Conservation (phyloP, 2,797 vertebrate species). For the Spheniscus humboldti region DNA sequence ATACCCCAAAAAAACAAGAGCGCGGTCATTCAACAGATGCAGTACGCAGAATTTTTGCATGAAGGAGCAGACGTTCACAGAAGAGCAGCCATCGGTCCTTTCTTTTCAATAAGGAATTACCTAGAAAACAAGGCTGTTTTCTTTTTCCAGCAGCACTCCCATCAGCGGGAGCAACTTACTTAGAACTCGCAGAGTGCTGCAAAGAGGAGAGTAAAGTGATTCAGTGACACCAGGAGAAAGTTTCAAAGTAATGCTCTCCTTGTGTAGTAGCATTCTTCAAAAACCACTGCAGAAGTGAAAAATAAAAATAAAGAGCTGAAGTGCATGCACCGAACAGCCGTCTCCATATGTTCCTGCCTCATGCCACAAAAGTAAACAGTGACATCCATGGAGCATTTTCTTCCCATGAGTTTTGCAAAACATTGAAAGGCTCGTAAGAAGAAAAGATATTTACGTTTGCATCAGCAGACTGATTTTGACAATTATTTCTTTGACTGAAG, state of each 20-base stretch:
- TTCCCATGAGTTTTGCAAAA: not conserved
- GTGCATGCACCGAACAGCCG: not conserved
- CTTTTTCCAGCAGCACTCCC: not conserved
- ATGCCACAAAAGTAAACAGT: not conserved
- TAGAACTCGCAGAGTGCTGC: not conserved
- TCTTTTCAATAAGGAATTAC: not conserved
- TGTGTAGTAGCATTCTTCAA: not conserved
- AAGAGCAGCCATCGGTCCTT: not conserved
- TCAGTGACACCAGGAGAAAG: not conserved
- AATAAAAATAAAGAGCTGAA: not conserved
- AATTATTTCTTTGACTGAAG: not conserved
- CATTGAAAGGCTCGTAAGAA: not conserved
- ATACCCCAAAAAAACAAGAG: not conserved
- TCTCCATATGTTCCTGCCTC: not conserved
- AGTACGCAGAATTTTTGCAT: not conserved
- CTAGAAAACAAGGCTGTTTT: not conserved
- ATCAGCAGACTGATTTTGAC: not conserved
- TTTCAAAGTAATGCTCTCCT: not conserved
- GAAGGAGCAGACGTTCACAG: not conserved
- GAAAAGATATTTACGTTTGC: not conserved
- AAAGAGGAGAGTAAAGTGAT: not conserved
- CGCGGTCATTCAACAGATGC: not conserved
- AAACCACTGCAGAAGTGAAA: not conserved
- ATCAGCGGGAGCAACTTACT: not conserved
- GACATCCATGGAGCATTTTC: not conserved